Conservation (phyloP, 2,888 invertebrate species). For the Gryllus longicercus region DNA sequence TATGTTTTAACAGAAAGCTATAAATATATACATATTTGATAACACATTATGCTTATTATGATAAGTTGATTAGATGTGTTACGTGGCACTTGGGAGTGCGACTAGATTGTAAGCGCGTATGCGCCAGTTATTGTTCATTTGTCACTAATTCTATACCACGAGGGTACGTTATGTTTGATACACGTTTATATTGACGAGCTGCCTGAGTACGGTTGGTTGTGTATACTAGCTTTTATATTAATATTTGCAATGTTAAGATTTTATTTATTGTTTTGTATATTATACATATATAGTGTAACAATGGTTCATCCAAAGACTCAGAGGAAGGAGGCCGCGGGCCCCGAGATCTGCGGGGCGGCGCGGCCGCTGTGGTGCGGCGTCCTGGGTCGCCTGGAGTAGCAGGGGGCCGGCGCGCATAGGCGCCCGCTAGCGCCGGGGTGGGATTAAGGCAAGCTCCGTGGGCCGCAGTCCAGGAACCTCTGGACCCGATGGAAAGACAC, state of each 20-base stretch:
- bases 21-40: background rate
- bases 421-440: too few species aligned
- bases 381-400: too few species aligned
- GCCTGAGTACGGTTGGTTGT: constrained; percentile 3
- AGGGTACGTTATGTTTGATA: constrained; percentile 6
- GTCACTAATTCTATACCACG: background rate
- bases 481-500: too few species aligned
- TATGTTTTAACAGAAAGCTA: background rate
- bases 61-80: background rate
- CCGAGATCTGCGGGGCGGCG: too few species aligned
- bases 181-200: background rate
- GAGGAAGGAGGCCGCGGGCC: too few species aligned
- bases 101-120: background rate
- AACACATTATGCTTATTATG: background rate
- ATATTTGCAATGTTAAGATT: constrained; percentile 17
- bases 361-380: too few species aligned
- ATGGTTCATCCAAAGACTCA: background rate
- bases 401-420: too few species aligned
- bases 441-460: too few species aligned
- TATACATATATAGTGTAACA: constrained; percentile 10
- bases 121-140: background rate
- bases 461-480: too few species aligned
- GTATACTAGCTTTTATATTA: constrained; percentile 17
- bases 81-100: background rate
- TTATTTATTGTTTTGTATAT: constrained; percentile 17